These are phyloP conservation scores for Tuta absoluta DNA, from an alignment of 2,888 invertebrate genomes.

Conservation along the genomic window DNA sequence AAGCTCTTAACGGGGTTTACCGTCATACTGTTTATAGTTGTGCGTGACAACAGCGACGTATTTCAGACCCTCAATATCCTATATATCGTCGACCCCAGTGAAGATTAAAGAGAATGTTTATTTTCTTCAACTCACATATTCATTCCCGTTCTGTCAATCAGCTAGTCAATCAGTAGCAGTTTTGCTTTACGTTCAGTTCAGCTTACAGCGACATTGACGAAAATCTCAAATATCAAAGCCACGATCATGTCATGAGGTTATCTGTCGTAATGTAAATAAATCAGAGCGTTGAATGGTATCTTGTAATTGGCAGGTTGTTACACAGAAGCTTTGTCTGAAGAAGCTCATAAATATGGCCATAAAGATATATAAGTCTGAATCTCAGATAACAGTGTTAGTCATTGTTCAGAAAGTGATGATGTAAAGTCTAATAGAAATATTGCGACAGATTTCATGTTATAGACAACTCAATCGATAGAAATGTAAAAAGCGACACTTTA, in stretches of 20 bases:
- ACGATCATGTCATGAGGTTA: slow-evolving; percentile 17
- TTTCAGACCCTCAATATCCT: not conserved
- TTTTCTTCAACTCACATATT: slow-evolving; percentile 23
- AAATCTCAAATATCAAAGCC: slow-evolving; percentile 54
- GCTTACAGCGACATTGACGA: slow-evolving; percentile 45
- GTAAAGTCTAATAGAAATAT: slow-evolving; percentile 3
- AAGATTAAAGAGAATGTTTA: slow-evolving; percentile 25
- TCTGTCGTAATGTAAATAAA: slow-evolving; percentile 13
- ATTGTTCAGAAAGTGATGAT: slow-evolving; percentile 13
- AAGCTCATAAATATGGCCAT: slow-evolving; percentile 2
- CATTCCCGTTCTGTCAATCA: slow-evolving; percentile 32
- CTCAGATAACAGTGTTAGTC: slow-evolving; percentile 6
- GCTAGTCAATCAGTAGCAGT: slow-evolving; percentile 22
- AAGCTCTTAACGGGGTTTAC: slow-evolving; percentile 7
- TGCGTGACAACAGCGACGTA: slow-evolving; percentile 11
- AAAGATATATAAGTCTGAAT: not conserved
- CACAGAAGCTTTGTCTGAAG: slow-evolving; percentile 8
- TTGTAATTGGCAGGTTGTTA: slow-evolving; percentile 1
- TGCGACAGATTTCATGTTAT: slow-evolving; percentile 14
- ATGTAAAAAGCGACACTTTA: slow-evolving; percentile 23
- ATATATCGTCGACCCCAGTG: slow-evolving; percentile 16
- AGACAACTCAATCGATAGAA: slow-evolving; percentile 27
- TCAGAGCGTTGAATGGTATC: slow-evolving; percentile 6
- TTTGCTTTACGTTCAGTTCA: slow-evolving; percentile 25
- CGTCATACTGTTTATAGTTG: slow-evolving; percentile 9